Base-by-base conservation (phyloP, 2,888 invertebrate species). In the Aproaerema taeniolella region DNA sequence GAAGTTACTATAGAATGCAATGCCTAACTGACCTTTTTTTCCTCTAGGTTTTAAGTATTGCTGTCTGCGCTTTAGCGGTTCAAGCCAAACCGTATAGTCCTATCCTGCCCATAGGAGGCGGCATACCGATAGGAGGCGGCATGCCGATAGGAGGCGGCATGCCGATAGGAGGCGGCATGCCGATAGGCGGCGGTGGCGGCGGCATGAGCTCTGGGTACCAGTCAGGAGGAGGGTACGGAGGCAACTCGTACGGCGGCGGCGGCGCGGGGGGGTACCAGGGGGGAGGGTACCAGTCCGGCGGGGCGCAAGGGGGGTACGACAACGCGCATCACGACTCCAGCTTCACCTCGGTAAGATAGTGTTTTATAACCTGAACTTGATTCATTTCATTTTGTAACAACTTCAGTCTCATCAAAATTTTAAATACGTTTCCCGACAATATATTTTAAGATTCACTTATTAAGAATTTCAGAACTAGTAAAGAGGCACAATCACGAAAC, bases 331-430 rank as follows among this genome's bases (percentile, higher is more conserved):
- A 49, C 3, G 49, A 51, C 17, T 43, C 39, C 12, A 46, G 43
- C 16, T 46, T 45, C 34, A 53, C 43, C n/a, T 43, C 43, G 28
- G 54, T 54, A 43, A 47, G 51, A n/a, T n/a, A n/a, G n/a, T n/a
- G n/a, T 40, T 26, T 30, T 29, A 38, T 1, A 25, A 25, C 2
- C 4, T 2, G 10, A 8, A 25, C 25, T 12, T n/a, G n/a, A n/a
- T n/a, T n/a, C n/a, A n/a, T n/a, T n/a, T n/a, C n/a, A n/a, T n/a
- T n/a, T n/a, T n/a, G n/a, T n/a, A n/a, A n/a, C n/a, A n/a, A n/a
- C n/a, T n/a, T n/a, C n/a, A n/a, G n/a, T n/a, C n/a, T n/a, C n/a
- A n/a, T n/a, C n/a, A n/a, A n/a, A n/a, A n/a, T n/a, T n/a, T n/a
- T n/a, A n/a, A n/a, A n/a, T n/a, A n/a, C n/a, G n/a, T n/a, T n/a